phyloP scores from a whole-genome alignment of 1,140 invertebrate genomes.

The Drosophila kurseongensis region DNA sequence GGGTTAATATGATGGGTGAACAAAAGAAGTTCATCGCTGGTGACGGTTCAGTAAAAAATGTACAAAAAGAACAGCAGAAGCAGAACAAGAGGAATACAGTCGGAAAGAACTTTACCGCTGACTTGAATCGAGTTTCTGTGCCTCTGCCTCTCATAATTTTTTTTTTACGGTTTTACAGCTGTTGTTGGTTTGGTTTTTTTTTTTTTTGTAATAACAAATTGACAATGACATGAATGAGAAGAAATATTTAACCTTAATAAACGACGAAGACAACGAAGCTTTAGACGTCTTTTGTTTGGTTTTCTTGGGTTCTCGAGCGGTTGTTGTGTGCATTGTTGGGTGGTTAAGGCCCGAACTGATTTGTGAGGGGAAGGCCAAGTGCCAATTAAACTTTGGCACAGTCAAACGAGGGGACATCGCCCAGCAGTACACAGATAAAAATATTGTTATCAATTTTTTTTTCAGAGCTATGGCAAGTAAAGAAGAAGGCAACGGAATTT shows the following conservation, averaged over 20 bases:
- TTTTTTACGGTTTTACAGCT: constrained; percentile 55
- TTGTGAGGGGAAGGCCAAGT: constrained; percentile 75
- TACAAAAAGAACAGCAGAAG: constrained; percentile 27
- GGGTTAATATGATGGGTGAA: constrained; percentile 71
- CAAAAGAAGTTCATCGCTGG: constrained; percentile 48
- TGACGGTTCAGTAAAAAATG: constrained; percentile 43
- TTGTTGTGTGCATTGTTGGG: constrained; percentile 59
- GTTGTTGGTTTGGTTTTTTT: constrained; percentile 20
- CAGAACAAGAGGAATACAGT: constrained; percentile 29
- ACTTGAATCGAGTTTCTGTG: constrained; percentile 45
- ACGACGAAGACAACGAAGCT: constrained; percentile 59
- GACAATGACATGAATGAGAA: constrained; percentile 81
- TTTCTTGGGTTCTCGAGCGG: constrained; percentile 15
- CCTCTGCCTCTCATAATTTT: constrained; percentile 33
- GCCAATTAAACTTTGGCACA: constrained; percentile 71
- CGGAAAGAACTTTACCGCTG: constrained; percentile 60
- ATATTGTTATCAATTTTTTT: not conserved
- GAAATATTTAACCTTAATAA: constrained; percentile 84
- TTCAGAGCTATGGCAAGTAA: not conserved
- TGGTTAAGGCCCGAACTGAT: constrained; percentile 56
- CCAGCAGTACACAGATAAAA: constrained; percentile 2
- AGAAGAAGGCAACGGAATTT: too few relatives aligned
- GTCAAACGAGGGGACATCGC: constrained; percentile 13
- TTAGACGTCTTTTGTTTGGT: constrained; percentile 66
- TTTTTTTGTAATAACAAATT: constrained; percentile 82